Percentiles rank a stretch among this genome's conserved stretches.
Evolutionary conservation across 2,888 invertebrate genomes (phyloP).

Genomic region (Sarcophaga caerulescens): DNA sequence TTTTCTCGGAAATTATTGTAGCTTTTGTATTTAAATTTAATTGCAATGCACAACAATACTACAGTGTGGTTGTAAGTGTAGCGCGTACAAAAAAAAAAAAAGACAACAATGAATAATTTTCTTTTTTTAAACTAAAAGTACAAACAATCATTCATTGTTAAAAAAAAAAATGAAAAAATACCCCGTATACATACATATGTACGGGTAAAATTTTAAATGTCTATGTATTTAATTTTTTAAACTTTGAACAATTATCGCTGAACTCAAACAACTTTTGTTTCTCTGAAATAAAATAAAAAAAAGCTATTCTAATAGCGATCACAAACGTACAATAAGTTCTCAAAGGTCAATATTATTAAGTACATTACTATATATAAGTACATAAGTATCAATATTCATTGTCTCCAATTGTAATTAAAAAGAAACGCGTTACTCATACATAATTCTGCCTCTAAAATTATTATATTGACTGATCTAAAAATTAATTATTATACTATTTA

Average conservation of each 20-base stretch:
- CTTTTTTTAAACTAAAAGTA: slow-evolving; percentile 19
- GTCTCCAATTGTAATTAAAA: no score
- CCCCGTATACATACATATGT: background rate
- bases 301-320: background rate
- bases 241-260: slow-evolving; percentile 15
- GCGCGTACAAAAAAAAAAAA: background rate
- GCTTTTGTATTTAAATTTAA: slow-evolving; percentile 39
- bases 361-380: background rate
- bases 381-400: background rate
- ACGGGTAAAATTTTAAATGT: background rate
- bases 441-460: no score
- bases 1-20: slow-evolving; percentile 43
- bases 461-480: no score
- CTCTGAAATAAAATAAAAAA: background rate
- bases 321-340: background rate
- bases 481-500: no score
- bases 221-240: slow-evolving; percentile 18
- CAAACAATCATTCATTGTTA: background rate
- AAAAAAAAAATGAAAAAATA: background rate
- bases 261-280: background rate
- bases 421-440: no score
- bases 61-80: slow-evolving; percentile 2
- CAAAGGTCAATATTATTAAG: background rate
- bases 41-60: slow-evolving; percentile 31
- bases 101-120: slow-evolving; percentile 39